phyloP scores from a whole-genome alignment of 2,797 vertebrate genomes.

The Remorina albescens region DNA sequence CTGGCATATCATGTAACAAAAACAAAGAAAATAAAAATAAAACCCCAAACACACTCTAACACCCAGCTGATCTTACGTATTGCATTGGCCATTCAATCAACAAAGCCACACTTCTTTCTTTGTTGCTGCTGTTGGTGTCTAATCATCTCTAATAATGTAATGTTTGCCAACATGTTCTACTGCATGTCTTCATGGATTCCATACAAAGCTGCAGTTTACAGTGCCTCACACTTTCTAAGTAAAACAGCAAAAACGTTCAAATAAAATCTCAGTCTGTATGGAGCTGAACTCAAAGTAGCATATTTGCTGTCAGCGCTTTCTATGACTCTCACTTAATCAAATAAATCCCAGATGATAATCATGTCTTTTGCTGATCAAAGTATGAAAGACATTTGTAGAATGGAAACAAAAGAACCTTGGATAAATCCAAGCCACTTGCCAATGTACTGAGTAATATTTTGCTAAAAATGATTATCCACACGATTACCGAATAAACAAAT shows the following conservation, averaged over 20 bases:
- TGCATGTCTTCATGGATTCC: background rate
- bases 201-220: background rate
- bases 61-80: background rate
- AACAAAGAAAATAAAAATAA: too few relatives aligned
- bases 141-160: background rate
- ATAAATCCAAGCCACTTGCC: conserved; percentile 11
- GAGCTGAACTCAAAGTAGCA: conserved; percentile 2
- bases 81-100: background rate
- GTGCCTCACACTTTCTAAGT: background rate
- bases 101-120: background rate
- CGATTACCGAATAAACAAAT: background rate
- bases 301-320: conserved; percentile 40
- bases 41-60: background rate
- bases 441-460: conserved; percentile 10
- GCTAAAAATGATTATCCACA: background rate
- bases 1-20: background rate
- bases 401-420: conserved; percentile 15
- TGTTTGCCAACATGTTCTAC: background rate
- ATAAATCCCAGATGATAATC: conserved; percentile 43
- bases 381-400: background rate
- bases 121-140: background rate
- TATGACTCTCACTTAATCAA: conserved; percentile 21
- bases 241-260: conserved; percentile 17
- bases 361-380: conserved; percentile 22
- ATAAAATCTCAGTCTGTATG: conserved; percentile 15